Percentiles rank a stretch among this genome's conserved stretches.
Evolutionary conservation across 2,888 invertebrate genomes (phyloP).

Genomic region (Orthosia gracilis): DNA sequence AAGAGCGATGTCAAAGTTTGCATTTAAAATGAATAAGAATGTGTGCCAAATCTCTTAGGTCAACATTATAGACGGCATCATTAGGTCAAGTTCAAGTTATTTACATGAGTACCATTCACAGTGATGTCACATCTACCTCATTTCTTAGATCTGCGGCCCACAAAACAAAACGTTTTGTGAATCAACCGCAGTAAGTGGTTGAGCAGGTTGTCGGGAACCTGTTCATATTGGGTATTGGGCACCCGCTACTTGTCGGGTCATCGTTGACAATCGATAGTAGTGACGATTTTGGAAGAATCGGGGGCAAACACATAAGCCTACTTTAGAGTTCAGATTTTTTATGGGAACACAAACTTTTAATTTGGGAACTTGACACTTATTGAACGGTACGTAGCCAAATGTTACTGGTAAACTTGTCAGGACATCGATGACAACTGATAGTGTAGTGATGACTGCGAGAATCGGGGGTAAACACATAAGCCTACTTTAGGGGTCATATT

Average conservation of each 20-base stretch:
- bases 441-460: slow-evolving; percentile 30
- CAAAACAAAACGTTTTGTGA: slow-evolving; percentile 48
- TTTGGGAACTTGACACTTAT: no score
- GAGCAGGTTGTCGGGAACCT: slow-evolving; percentile 67
- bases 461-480: slow-evolving; percentile 53
- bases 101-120: neutral
- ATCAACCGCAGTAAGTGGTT: slow-evolving; percentile 66
- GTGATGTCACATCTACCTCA: slow-evolving; percentile 31
- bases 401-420: slow-evolving; percentile 61
- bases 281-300: slow-evolving; percentile 44
- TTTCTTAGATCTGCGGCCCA: slow-evolving; percentile 23
- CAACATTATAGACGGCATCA: neutral
- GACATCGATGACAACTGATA: slow-evolving; percentile 52
- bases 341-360: no score
- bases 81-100: slow-evolving; percentile 10
- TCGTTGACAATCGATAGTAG: slow-evolving; percentile 58
- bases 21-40: neutral
- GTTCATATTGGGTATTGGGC: slow-evolving; percentile 72
- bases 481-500: slow-evolving; percentile 49
- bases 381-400: no score
- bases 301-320: slow-evolving; percentile 53
- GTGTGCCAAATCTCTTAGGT: neutral
- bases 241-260: slow-evolving; percentile 74
- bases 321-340: slow-evolving; percentile 29
- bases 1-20: neutral